A percentile compares a stretch with the other conserved stretches of the same genome.
These are phyloP conservation scores for Trichonephila inaurata DNA, from an alignment of 1,140 invertebrate genomes.

Conservation along the genomic window DNA sequence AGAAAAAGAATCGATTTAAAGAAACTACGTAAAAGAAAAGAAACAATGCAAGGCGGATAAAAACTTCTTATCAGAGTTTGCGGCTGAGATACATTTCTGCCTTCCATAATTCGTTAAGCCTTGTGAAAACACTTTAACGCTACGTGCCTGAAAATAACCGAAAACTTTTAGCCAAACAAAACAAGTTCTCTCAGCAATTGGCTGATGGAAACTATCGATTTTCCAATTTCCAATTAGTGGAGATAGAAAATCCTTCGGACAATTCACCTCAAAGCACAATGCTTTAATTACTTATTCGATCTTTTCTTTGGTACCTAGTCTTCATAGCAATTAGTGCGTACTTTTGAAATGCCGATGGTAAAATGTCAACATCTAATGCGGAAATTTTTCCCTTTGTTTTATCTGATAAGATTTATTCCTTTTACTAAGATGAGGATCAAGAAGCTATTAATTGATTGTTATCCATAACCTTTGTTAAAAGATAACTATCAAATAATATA, in stretches of 20 bases:
- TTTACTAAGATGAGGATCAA: not conserved
- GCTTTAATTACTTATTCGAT: conserved; percentile 75
- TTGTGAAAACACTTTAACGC: conserved; percentile 44
- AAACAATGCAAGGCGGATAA: not conserved
- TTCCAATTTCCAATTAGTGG: conserved; percentile 74
- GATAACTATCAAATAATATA: not conserved
- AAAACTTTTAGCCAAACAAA: conserved; percentile 56
- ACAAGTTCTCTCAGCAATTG: conserved; percentile 29
- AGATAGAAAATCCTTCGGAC: conserved; percentile 67
- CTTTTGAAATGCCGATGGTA: conserved; percentile 27
- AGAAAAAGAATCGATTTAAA: not conserved
- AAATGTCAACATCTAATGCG: conserved; percentile 41
- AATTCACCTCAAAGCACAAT: conserved; percentile 70
- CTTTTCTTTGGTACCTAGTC: conserved; percentile 49
- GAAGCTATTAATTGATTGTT: conserved; percentile 1
- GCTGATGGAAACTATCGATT: conserved; percentile 74
- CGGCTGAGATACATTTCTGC: not conserved
- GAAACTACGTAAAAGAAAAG: not conserved
- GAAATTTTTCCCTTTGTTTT: not conserved
- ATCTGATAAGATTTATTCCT: conserved; percentile 27
- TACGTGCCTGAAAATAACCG: conserved; percentile 36
- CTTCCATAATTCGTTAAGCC: conserved; percentile 4
- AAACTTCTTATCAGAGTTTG: conserved; percentile 30
- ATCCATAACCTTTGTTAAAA: not conserved
- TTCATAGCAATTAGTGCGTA: conserved; percentile 63